These are phyloP conservation scores for Papilio glaucus DNA, from an alignment of 1,140 invertebrate species.

Conservation along the genomic window DNA sequence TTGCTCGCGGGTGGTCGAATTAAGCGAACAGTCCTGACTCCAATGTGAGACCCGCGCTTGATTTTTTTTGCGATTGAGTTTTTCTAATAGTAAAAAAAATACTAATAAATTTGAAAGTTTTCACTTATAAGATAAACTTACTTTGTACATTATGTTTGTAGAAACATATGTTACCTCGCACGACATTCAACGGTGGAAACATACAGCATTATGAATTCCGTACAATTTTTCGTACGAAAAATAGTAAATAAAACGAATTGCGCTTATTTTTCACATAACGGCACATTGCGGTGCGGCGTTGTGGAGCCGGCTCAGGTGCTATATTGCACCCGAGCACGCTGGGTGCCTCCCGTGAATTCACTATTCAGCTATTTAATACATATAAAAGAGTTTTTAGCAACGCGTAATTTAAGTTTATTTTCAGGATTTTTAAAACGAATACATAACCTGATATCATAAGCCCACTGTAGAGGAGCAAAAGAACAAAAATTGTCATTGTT, in stretches of 20 bases:
- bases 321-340: conserved; percentile 53
- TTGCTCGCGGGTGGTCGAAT: no score
- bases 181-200: background rate
- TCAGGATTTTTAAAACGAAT: background rate
- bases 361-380: conserved; percentile 5
- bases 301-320: conserved; percentile 53
- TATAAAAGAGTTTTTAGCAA: background rate
- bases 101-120: no score
- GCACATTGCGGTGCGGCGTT: conserved; percentile 35
- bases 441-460: no score
- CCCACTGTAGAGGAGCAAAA: no score
- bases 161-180: conserved; percentile 41
- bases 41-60: no score
- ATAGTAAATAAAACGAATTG: conserved; percentile 25
- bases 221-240: conserved; percentile 13
- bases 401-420: background rate
- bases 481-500: no score
- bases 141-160: no score
- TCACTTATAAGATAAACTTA: no score
- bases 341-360: conserved; percentile 37
- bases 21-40: no score
- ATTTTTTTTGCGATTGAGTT: no score
- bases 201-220: background rate
- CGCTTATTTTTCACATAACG: conserved; percentile 27
- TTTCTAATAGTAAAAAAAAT: no score